Evolutionary conservation across 2,113 vertebrate species (phyloP).

Genomic region (Vicugna pacos): DNA sequence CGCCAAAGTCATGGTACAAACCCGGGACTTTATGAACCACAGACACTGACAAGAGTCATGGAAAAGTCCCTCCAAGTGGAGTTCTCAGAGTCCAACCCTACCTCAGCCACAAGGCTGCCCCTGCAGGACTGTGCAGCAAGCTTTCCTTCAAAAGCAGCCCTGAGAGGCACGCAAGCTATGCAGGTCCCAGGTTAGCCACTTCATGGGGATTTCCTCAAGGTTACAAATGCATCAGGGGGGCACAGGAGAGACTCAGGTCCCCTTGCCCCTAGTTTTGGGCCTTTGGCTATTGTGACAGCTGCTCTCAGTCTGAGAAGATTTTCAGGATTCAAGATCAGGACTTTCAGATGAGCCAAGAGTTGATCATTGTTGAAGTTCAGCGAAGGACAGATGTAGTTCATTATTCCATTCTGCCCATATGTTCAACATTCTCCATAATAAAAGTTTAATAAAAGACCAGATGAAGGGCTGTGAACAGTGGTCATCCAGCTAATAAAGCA

Average conservation of each 20-base stretch:
- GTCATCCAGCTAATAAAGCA: background rate
- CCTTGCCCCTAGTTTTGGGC: background rate
- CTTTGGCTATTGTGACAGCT: background rate
- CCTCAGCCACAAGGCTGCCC: background rate
- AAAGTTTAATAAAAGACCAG: background rate
- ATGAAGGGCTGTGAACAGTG: background rate
- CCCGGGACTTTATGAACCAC: background rate
- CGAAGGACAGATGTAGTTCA: background rate
- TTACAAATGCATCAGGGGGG: background rate
- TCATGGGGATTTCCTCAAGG: background rate
- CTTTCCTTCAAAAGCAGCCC: background rate
- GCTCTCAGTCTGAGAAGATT: background rate
- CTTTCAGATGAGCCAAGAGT: background rate
- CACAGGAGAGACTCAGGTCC: background rate
- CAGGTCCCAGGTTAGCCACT: no score
- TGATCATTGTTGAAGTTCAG: background rate
- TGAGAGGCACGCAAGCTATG: background rate
- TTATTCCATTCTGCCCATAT: conserved; percentile 5
- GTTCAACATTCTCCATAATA: background rate
- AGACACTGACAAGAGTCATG: background rate
- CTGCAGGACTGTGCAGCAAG: background rate
- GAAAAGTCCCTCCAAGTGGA: background rate
- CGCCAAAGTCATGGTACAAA: background rate
- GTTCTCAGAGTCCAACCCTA: background rate
- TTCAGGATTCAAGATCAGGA: background rate